Conservation (phyloP, 2,888 invertebrate genomes). For the Creontiades dilutus region DNA sequence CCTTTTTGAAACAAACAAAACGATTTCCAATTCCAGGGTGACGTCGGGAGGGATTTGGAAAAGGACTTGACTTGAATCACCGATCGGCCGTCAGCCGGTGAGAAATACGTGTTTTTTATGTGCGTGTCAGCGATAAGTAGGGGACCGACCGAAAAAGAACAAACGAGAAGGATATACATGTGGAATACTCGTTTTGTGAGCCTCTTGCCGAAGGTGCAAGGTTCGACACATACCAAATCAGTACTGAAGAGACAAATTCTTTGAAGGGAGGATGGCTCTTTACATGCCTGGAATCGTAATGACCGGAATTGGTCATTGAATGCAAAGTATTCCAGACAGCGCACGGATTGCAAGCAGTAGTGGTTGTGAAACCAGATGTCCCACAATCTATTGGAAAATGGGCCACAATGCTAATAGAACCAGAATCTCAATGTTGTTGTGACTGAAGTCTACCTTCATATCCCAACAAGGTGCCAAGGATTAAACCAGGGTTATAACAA, state of each 20-base stretch:
- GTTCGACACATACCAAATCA: background rate
- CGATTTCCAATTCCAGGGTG: slow-evolving; percentile 53
- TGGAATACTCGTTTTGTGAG: background rate
- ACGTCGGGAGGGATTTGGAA: slow-evolving; percentile 25
- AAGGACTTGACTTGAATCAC: slow-evolving; percentile 20
- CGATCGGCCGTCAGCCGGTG: background rate
- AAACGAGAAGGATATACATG: background rate
- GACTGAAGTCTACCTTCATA: too few species aligned
- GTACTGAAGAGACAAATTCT: background rate
- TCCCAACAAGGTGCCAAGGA: too few species aligned
- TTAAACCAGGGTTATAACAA: too few species aligned
- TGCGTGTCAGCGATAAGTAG: slow-evolving; percentile 10
- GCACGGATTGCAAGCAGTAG: too few species aligned
- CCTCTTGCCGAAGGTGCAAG: background rate
- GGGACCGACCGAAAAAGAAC: background rate
- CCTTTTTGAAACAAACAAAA: slow-evolving; percentile 49
- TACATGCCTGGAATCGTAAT: background rate
- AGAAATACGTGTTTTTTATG: background rate
- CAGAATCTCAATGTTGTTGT: too few species aligned
- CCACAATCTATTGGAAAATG: too few species aligned
- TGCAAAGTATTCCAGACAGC: background rate
- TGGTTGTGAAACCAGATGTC: too few species aligned
- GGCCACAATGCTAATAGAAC: too few species aligned
- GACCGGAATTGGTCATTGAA: background rate
- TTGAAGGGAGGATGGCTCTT: background rate